Percentiles rank a stretch among this genome's conserved stretches.
phyloP scores from a whole-genome alignment of 2,797 vertebrate genomes.

The Uromys caudimaculatus region DNA sequence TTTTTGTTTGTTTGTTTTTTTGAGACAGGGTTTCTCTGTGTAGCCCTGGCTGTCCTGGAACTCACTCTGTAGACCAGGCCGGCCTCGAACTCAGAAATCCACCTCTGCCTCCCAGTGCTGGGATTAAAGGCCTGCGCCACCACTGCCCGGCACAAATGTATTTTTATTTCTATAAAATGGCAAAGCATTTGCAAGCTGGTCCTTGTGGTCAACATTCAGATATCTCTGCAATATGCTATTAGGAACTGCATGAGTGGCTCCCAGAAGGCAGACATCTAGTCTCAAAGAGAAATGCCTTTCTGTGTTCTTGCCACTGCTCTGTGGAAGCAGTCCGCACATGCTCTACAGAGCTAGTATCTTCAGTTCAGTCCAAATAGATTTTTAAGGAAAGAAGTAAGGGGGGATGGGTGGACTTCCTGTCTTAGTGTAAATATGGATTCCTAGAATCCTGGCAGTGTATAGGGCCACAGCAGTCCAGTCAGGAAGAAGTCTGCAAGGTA shows the following conservation, averaged over 20 bases:
- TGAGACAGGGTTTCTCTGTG: too few species aligned
- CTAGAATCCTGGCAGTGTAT: constrained; percentile 46
- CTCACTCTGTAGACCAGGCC: too few species aligned
- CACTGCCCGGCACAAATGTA: too few species aligned
- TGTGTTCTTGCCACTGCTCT: neutral
- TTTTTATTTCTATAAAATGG: constrained; percentile 3
- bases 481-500: neutral
- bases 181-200: constrained; percentile 26
- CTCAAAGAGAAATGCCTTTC: neutral
- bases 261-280: neutral
- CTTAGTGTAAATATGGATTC: neutral
- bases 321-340: neutral
- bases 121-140: too few species aligned
- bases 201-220: neutral
- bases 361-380: constrained; percentile 28
- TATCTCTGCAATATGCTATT: neutral
- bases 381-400: constrained; percentile 36
- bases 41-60: too few species aligned
- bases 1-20: too few species aligned
- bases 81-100: too few species aligned
- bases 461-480: constrained; percentile 4
- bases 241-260: neutral
- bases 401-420: neutral
- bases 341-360: neutral
- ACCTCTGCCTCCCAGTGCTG: too few species aligned